A percentile compares a stretch with the other conserved stretches of the same genome.
phyloP scores from a whole-genome alignment of 2,113 vertebrate genomes.

The Chloropsis hardwickii region DNA sequence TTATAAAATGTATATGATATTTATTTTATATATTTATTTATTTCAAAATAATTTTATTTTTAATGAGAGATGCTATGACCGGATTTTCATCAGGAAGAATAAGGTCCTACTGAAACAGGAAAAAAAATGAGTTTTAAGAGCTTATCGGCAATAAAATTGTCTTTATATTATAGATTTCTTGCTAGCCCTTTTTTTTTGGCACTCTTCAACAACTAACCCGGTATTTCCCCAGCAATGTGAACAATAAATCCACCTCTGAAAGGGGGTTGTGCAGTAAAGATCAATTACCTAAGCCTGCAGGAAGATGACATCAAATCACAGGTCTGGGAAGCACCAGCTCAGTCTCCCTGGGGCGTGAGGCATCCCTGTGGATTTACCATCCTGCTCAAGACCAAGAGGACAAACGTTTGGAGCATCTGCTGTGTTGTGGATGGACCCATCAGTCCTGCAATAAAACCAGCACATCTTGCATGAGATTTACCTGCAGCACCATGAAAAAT shows the following conservation, averaged over 20 bases:
- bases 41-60: conserved; percentile 90
- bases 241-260: background rate
- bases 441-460: background rate
- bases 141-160: conserved; percentile 95
- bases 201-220: background rate
- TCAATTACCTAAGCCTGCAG: background rate
- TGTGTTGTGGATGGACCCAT: background rate
- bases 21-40: conserved; percentile 99
- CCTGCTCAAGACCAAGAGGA: background rate
- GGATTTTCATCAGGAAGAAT: conserved; percentile 80
- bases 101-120: conserved; percentile 79
- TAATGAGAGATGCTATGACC: conserved; percentile 83
- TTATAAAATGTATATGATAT: conserved; percentile 99
- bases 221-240: background rate
- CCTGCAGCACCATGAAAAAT: background rate
- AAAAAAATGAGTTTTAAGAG: conserved; percentile 74
- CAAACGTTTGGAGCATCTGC: background rate
- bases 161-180: conserved; percentile 77
- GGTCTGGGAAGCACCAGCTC: rapidly evolving
- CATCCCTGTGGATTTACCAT: background rate
- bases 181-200: conserved; percentile 54
- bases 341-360: rapidly evolving
- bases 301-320: background rate
- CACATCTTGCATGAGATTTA: background rate
- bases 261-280: background rate